Conservation (phyloP, 2,113 vertebrate genomes). For the Caretta caretta region DNA sequence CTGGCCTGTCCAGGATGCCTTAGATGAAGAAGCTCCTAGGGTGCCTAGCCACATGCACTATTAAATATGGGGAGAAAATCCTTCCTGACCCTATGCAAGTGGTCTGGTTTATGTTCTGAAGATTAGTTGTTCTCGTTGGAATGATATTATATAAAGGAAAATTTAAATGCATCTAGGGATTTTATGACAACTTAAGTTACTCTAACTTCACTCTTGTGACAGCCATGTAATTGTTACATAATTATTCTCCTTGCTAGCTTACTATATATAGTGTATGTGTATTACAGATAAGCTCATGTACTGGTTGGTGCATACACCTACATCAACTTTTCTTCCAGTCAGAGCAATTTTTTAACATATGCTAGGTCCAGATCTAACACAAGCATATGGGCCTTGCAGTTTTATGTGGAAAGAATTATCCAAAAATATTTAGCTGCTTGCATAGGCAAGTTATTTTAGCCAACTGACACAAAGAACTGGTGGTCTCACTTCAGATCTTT, state of each 20-base stretch:
- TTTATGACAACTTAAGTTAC: background rate
- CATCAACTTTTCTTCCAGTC: background rate
- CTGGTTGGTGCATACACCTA: constrained; percentile 7
- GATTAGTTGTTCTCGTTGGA: background rate
- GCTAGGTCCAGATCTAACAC: constrained; percentile 21
- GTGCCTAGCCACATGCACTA: background rate
- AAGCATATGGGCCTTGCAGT: constrained; percentile 39
- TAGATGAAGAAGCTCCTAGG: background rate
- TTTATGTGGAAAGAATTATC: background rate
- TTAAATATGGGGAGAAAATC: background rate
- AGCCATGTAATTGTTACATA: constrained; percentile 13
- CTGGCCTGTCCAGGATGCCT: background rate
- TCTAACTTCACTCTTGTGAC: constrained; percentile 21
- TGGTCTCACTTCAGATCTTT: background rate
- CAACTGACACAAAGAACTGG: background rate
- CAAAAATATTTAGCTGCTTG: background rate
- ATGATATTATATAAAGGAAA: background rate
- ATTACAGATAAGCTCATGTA: background rate
- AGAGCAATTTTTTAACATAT: background rate
- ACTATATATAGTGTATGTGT: background rate
- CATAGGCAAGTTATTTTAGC: background rate
- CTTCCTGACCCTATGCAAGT: background rate
- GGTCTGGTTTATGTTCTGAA: background rate
- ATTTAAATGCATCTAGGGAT: background rate
- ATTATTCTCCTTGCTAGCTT: background rate